Evolutionary conservation across 2,888 invertebrate species (phyloP), one percentile per base, ranked within the genome.

Genomic region (Schizaphis graminum): DNA sequence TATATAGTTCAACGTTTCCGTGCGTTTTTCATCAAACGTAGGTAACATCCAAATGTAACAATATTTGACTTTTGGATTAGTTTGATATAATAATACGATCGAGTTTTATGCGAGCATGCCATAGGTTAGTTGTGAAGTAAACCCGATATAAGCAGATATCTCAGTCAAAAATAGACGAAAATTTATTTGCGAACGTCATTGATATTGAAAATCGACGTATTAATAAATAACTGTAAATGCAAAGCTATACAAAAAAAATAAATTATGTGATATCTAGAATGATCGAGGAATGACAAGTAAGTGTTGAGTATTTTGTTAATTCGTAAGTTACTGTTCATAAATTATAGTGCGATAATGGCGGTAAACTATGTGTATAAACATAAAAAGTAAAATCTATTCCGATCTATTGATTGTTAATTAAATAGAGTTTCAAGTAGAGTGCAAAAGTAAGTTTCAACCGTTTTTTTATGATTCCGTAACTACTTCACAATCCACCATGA

Each of bases 61-160:
- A 77, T 77, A 77, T 77, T 77, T 77, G 77, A 77, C 77, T 77
- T n/a, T 77, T 77, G 77, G 35, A 77, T 77, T 77, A 35, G 77
- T 77, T 77, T 21, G 7, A 8, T 21, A 8, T 77, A 77, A 21
- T 77, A 77, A 35, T 21, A 35, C 7, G 77, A 77, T 35, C 67
- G 67, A 35, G 67, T 67, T 16, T 67, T n/a, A 16, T 67, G n/a
- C n/a, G 67, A 77, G 21, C 7, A 3, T 21, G 1, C 4, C 7
- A n/a, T 67, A 16, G 13, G 35, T 21, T 21, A 35, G 77, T 77
- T 35, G 21, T 7, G 35, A 77, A 77, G 21, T 77, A 77, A 77
- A 35, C 35, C 16, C 11, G 16, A 16, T 16, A n/a, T 67, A 67
- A 35, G 21, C 7, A 21, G 8, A 77, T 77, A 77, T 21, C 21